Evolutionary conservation across 1,140 invertebrate genomes (phyloP).

Genomic region (Ridgeia piscesae): DNA sequence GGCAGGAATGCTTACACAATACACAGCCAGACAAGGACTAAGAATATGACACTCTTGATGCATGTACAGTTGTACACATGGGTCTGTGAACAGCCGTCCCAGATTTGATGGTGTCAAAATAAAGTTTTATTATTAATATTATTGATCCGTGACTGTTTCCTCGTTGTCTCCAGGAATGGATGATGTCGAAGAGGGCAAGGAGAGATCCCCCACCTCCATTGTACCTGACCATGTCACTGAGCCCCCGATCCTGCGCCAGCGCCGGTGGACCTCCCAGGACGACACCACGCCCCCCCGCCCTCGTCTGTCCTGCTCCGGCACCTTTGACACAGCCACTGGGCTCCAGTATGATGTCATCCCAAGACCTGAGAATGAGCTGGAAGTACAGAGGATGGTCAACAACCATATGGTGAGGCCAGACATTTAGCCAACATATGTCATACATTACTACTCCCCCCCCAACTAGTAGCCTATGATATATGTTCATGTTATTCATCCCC

Average conservation of each 20-base stretch:
- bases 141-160: background rate
- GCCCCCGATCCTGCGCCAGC: background rate
- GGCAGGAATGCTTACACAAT: no score
- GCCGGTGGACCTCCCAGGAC: background rate
- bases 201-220: background rate
- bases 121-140: no score
- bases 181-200: background rate
- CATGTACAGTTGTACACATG: no score
- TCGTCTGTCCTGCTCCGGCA: background rate
- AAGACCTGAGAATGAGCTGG: slow-evolving; percentile 9
- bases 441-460: no score
- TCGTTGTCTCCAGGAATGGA: background rate
- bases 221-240: background rate
- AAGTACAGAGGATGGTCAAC: slow-evolving; percentile 18
- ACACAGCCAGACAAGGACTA: no score
- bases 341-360: slow-evolving; percentile 8
- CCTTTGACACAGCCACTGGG: background rate
- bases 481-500: no score
- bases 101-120: no score
- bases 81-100: no score
- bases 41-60: no score
- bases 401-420: slow-evolving; percentile 15
- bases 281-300: no score
- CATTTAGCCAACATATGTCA: no score
- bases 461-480: no score